These are phyloP conservation scores for Lepus townsendii DNA, from an alignment of 2,797 vertebrate species.

Conservation along the genomic window DNA sequence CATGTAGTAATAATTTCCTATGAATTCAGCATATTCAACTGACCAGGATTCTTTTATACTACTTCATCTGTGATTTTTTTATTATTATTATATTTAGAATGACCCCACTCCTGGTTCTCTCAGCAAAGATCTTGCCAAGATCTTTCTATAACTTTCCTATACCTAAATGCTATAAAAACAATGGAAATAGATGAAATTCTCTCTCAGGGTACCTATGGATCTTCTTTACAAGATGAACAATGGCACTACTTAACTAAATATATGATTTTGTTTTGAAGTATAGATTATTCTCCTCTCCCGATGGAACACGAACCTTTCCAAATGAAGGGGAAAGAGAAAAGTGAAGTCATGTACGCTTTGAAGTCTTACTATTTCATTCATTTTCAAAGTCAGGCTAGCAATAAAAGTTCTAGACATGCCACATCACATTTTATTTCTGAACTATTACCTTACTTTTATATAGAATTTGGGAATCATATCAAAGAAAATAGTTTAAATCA, in stretches of 20 bases:
- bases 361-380: constrained; percentile 53
- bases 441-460: constrained; percentile 65
- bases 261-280: constrained; percentile 21
- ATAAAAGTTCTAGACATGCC: constrained; percentile 66
- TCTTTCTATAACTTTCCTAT: constrained; percentile 37
- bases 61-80: background rate
- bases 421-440: constrained; percentile 64
- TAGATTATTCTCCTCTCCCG: background rate
- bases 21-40: background rate
- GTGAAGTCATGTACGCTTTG: constrained; percentile 59
- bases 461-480: constrained; percentile 74
- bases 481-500: constrained; percentile 80
- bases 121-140: background rate
- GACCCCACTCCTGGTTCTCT: background rate
- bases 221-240: background rate
- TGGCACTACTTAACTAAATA: constrained; percentile 5
- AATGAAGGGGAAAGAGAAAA: background rate
- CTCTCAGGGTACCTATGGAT: background rate
- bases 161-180: constrained; percentile 44
- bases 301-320: background rate
- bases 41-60: background rate
- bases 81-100: constrained; percentile 33
- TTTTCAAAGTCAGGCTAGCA: constrained; percentile 66
- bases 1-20: background rate
- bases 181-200: constrained; percentile 12